Evolutionary conservation across 2,113 vertebrate genomes (phyloP), one percentile per base, ranked within the genome.

Genomic region (Bagarius yarrelli): DNA sequence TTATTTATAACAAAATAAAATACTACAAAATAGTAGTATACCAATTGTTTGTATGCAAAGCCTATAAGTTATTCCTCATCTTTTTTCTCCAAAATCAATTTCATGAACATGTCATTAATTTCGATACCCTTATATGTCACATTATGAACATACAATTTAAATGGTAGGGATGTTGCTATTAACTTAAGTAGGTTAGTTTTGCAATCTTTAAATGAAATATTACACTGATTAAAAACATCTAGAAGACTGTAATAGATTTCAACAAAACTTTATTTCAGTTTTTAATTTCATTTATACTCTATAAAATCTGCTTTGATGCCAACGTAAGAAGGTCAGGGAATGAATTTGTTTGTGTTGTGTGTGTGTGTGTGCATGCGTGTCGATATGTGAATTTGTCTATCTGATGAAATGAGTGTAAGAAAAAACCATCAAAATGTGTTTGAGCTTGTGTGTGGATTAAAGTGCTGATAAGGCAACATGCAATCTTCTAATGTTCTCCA

Each of bases 241-340:
- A 16, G 88, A 85, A 87, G 88, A 8, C 14, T 6, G 34, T 15
- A 57, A 56, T 90, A 86, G 89, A 91, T 92, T 93, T 93, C 90
- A 93, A 93, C 91, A 93, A 93, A 93, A 91, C 86, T 89, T 73
- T 73, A 73, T 73, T 73, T 73, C 70, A 55, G 50, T 73, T 73
- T 90, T 94, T 93, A 90, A 92, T 92, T 93, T 88, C 86, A 91
- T 89, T 86, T 85, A 79, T 90, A 91, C 89, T 76, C 94, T 93
- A 93, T 91, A 94, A 94, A 94, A 94, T 92, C 88, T 92, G 90
- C 89, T 88, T 91, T 87, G 88, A 92, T 90, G 88, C 84, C 90
- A 93, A 91, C 87, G 85, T 85, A 89, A 91, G 89, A 36, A 47
- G 40, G 36, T 18, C 70, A 61, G 81, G 44, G 79, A 57, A 61